These are phyloP conservation scores for Tursiops truncatus DNA, from an alignment of 2,113 vertebrate species.

Conservation along the genomic window DNA sequence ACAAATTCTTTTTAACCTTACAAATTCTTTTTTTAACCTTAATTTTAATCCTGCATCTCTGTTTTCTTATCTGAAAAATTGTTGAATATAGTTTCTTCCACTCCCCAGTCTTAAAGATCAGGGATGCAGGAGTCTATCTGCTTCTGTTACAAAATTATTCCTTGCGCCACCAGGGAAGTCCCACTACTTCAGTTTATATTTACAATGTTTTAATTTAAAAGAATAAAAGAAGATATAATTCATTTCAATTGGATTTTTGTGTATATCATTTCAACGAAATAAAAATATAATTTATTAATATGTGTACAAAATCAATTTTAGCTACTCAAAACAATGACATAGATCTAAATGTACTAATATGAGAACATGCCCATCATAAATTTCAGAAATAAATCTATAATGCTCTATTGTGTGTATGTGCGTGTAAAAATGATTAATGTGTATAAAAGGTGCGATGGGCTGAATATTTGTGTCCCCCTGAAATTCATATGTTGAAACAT, in stretches of 20 bases:
- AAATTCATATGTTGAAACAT: background rate
- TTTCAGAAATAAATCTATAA: background rate
- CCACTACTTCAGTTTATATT: background rate
- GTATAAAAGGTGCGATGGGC: background rate
- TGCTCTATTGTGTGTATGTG: background rate
- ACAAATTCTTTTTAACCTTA: background rate
- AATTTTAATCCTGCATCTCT: background rate
- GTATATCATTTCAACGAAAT: background rate
- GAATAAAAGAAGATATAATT: background rate
- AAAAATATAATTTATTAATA: conserved; percentile 3
- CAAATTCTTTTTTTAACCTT: background rate
- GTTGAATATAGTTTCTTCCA: background rate
- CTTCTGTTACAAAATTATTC: background rate
- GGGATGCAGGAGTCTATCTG: background rate
- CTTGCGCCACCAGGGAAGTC: background rate
- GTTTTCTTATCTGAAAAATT: background rate
- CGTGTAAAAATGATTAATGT: background rate
- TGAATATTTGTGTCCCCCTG: background rate
- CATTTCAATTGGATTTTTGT: conserved; percentile 7
- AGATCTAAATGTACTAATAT: background rate
- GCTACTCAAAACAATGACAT: conserved; percentile 6
- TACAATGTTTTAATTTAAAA: conserved; percentile 1
- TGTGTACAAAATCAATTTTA: background rate
- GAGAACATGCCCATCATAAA: background rate
- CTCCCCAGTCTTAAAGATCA: background rate